Evolutionary conservation across 2,797 vertebrate species (phyloP).

Genomic region (Malacoctenus gilli): DNA sequence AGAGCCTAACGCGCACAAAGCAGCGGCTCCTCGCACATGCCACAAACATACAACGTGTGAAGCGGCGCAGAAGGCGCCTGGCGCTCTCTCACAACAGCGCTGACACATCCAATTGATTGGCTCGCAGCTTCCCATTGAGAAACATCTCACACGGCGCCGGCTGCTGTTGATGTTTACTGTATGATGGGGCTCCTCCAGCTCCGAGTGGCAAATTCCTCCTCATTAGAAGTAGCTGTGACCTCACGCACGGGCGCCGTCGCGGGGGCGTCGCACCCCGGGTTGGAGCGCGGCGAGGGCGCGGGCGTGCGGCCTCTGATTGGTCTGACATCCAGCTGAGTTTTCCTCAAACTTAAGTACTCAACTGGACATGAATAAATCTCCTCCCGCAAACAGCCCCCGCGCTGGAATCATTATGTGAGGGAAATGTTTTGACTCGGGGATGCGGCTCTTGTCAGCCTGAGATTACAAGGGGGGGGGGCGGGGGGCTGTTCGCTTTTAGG

Average conservation of each 20-base stretch:
- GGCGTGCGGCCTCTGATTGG: no score
- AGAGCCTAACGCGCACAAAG: constrained; percentile 2
- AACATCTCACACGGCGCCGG: constrained; percentile 50
- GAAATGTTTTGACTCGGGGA: constrained; percentile 65
- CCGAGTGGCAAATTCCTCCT: constrained; percentile 52
- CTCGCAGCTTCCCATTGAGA: constrained; percentile 62
- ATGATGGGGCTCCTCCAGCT: constrained; percentile 33
- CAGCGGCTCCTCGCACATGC: constrained; percentile 24
- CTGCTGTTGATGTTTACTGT: constrained; percentile 59
- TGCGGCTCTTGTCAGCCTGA: constrained; percentile 58
- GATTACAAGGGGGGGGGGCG: constrained; percentile 68
- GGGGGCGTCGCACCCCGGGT: not conserved
- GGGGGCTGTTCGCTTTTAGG: constrained; percentile 67
- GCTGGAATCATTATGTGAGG: constrained; percentile 58
- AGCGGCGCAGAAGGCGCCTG: constrained; percentile 43
- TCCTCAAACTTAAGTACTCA: constrained; percentile 41
- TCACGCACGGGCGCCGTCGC: constrained; percentile 23
- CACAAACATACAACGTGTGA: constrained; percentile 35
- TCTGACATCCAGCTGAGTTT: constrained; percentile 42
- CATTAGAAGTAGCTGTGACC: constrained; percentile 66
- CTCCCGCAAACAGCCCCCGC: constrained; percentile 8
- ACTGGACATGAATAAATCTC: constrained; percentile 51
- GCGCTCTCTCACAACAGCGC: constrained; percentile 43
- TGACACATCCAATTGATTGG: constrained; percentile 62
- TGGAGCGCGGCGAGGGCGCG: not conserved